A percentile compares a stretch with the other conserved stretches of the same genome.
phyloP scores from a whole-genome alignment of 2,113 vertebrate genomes.

The Oenanthe oenanthe region DNA sequence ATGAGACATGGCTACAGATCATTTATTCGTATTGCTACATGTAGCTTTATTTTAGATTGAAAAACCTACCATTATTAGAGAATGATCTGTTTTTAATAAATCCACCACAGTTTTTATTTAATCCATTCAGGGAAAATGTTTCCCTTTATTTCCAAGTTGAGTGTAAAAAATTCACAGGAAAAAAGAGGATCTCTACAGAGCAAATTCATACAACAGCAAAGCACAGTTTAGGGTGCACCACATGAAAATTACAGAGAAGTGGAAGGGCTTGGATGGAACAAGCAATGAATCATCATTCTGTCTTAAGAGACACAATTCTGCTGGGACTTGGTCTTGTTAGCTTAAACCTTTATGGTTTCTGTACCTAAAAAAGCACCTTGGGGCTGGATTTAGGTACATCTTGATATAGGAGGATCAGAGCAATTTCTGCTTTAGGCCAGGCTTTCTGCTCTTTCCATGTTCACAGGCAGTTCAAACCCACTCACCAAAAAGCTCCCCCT shows the following conservation, averaged over 20 bases:
- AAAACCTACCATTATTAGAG: background rate
- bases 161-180: background rate
- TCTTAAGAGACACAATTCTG: background rate
- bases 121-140: background rate
- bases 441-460: background rate
- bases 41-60: background rate
- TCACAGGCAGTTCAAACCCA: background rate
- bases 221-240: background rate
- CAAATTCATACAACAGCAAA: background rate
- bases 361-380: background rate
- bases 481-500: background rate
- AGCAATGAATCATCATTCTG: background rate
- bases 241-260: background rate
- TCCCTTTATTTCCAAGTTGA: background rate
- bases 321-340: background rate
- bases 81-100: background rate
- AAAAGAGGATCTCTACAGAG: background rate
- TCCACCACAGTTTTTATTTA: background rate
- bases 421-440: background rate
- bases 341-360: background rate
- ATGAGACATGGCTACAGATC: background rate
- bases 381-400: background rate
- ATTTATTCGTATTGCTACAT: background rate
- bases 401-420: background rate
- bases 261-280: background rate